Conservation (phyloP, 2,888 invertebrate species). For the Thecophora atra region DNA sequence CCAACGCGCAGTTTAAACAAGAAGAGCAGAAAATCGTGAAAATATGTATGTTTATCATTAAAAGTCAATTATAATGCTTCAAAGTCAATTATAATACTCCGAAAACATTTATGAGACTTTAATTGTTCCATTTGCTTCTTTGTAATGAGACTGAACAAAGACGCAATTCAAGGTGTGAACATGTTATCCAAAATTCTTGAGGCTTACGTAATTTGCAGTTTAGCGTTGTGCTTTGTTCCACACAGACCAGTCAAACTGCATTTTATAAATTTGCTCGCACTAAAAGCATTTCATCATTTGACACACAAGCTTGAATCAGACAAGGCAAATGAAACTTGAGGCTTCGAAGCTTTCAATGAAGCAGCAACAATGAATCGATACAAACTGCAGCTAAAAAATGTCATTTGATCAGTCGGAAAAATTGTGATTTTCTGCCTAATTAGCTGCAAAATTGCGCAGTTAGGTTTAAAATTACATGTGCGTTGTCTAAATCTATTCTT, state of each 20-base stretch:
- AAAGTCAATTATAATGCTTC: no score
- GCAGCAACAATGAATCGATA: neutral
- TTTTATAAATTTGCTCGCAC: neutral
- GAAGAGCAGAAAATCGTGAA: no score
- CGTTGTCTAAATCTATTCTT: neutral
- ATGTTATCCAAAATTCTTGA: neutral
- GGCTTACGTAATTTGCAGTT: neutral
- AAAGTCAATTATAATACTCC: no score
- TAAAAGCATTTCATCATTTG: neutral
- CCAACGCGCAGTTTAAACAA: no score
- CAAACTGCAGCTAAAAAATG: neutral
- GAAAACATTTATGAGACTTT: no score
- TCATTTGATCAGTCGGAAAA: slow-evolving; percentile 23
- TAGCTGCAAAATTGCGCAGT: slow-evolving; percentile 23
- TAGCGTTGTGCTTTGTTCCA: neutral
- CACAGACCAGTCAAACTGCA: slow-evolving; percentile 1
- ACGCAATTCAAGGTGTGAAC: no score
- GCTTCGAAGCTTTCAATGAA: neutral
- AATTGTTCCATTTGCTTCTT: no score
- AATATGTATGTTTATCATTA: no score
- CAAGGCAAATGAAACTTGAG: slow-evolving; percentile 15
- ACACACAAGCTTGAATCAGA: slow-evolving; percentile 4
- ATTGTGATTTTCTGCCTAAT: slow-evolving; percentile 29
- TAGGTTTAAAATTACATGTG: neutral
- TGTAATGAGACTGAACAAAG: no score